These are phyloP conservation scores for Coptodon bakossiorum DNA, from an alignment of 2,113 vertebrate genomes.

Conservation along the genomic window DNA sequence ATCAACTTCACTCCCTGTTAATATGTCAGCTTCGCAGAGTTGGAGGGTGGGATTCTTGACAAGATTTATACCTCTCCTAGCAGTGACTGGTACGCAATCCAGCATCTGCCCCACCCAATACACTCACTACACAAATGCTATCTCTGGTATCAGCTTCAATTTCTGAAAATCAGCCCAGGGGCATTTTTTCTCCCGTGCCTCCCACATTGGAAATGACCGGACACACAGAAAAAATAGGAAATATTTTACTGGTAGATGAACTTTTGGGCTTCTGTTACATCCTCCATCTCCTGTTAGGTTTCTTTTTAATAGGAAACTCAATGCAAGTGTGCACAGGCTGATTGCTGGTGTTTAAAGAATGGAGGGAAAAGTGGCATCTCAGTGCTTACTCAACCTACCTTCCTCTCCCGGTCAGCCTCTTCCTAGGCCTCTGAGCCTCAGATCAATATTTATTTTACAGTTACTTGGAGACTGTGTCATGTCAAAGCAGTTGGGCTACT, in stretches of 20 bases:
- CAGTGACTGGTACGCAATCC: conserved; percentile 14
- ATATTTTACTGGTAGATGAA: background rate
- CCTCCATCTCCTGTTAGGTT: background rate
- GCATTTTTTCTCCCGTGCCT: background rate
- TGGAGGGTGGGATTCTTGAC: background rate
- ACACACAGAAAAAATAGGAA: background rate
- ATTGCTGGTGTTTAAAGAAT: background rate
- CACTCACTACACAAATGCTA: background rate
- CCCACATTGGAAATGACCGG: background rate
- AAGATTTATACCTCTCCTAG: background rate
- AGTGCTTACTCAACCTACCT: background rate
- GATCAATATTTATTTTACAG: conserved; percentile 46
- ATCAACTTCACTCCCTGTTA: background rate
- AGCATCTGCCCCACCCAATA: background rate
- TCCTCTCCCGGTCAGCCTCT: background rate
- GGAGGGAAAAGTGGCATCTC: background rate
- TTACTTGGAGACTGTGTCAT: conserved; percentile 5
- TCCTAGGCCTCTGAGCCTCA: background rate
- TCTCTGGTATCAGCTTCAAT: background rate
- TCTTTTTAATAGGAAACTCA: background rate
- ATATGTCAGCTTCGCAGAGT: background rate
- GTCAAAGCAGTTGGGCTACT: background rate
- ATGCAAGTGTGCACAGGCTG: background rate
- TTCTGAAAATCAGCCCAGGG: background rate
- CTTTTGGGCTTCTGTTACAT: background rate